Conservation (phyloP, 2,888 invertebrate genomes). For the Stratiomys singularior region DNA sequence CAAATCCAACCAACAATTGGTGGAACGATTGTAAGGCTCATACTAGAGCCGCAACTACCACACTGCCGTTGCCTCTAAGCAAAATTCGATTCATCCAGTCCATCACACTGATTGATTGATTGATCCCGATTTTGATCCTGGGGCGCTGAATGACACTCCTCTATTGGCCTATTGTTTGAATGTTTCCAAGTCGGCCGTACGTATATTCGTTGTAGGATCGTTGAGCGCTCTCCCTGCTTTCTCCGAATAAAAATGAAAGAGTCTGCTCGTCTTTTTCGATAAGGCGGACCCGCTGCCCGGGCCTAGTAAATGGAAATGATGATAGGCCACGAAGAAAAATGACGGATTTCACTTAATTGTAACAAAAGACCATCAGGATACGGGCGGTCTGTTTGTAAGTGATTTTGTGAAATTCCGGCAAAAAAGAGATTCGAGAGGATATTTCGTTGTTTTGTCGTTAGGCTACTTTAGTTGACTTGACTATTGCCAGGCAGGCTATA, state of each 20-base stretch:
- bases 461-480: conserved; percentile 5
- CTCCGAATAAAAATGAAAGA: conserved; percentile 12
- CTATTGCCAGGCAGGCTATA: not conserved
- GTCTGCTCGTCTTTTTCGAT: too few relatives aligned
- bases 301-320: conserved; percentile 32
- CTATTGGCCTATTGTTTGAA: conserved; percentile 35
- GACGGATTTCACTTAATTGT: conserved; percentile 51
- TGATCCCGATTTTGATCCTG: conserved; percentile 29
- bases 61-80: not conserved
- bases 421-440: conserved; percentile 4
- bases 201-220: too few relatives aligned
- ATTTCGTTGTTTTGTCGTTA: not conserved
- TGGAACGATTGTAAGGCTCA: conserved; percentile 1
- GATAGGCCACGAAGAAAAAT: conserved; percentile 46
- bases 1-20: not conserved
- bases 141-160: conserved; percentile 28
- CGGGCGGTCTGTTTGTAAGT: conserved; percentile 48
- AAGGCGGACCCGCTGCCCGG: not conserved
- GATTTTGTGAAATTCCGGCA: conserved; percentile 40
- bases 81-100: conserved; percentile 36
- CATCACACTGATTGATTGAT: conserved; percentile 42
- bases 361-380: conserved; percentile 48
- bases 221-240: not conserved
- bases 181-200: not conserved
- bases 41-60: not conserved